A percentile compares a stretch with the other conserved stretches of the same genome.
Conservation (phyloP, 2,113 vertebrate genomes). For the Semicossyphus pulcher region DNA sequence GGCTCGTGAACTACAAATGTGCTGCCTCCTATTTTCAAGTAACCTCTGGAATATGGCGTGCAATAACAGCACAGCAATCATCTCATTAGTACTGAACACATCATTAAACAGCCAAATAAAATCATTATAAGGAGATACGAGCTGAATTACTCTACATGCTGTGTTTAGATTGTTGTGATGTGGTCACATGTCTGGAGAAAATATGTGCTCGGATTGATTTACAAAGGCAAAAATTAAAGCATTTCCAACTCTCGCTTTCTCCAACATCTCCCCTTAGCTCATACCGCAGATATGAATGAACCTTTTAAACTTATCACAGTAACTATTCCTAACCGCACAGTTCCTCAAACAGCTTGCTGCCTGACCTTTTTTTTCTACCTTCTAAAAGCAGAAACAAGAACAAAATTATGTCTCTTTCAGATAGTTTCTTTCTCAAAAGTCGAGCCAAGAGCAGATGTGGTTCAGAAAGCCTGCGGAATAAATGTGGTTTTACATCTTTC, state of each 20-base stretch:
- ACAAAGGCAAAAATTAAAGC: no score
- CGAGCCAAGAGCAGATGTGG: constrained; percentile 17
- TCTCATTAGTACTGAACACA: no score
- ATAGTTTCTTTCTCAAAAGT: not conserved
- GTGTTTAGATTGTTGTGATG: no score
- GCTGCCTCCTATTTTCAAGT: not conserved
- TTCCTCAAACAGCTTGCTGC: not conserved
- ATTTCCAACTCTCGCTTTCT: constrained; percentile 7
- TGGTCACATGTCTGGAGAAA: no score
- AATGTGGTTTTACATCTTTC: constrained; percentile 11
- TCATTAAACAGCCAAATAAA: not conserved
- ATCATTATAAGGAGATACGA: not conserved
- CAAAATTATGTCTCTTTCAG: not conserved
- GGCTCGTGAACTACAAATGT: not conserved
- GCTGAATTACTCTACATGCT: not conserved
- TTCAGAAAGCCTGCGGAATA: constrained; percentile 5
- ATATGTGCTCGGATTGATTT: no score
- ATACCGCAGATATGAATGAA: no score
- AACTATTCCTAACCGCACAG: constrained; percentile 1
- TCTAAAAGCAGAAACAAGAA: constrained; percentile 10
- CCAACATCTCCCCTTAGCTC: no score
- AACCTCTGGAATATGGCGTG: not conserved
- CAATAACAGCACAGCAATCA: not conserved
- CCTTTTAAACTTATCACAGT: not conserved
- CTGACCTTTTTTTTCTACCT: constrained; percentile 30